Evolutionary conservation across 2,797 vertebrate species (phyloP), one percentile per base, ranked within the genome.

Genomic region (Selene dorsalis): DNA sequence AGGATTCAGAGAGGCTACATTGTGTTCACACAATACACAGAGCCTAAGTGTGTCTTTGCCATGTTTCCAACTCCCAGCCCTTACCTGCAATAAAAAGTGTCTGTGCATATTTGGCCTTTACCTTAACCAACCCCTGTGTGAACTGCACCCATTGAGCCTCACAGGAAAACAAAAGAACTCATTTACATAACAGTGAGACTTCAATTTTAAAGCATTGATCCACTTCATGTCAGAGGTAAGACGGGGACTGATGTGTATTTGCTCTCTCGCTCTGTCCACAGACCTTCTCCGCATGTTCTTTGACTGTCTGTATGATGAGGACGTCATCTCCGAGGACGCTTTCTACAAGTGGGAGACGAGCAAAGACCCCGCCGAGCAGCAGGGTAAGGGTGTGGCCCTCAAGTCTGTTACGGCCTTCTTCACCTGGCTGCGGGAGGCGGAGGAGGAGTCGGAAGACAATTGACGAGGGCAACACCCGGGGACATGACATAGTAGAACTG

Each of bases 381-480:
- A 90, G 2, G 98, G 98, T 56, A 99, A 99, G 77, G 97, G 96
- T 2, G 96, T 98, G 81, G 98, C 98, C 45, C 95, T 99, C 13
- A 98, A 98, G 75, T 99, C 98, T 0, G 98, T 99, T 85, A 98
- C 96, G 0, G 96, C 97, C 0, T 99, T 99, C 93, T 99, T 99
- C 93, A 99, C 97, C 0, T 99, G 98, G 98, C 95, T 99, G 80
- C 95, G 96, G 38, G 98, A 99, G 93, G 98, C 97, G 0, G 97
- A 99, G 90, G 98, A 99, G 92, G 98, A 99, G 92, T 99, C 98
- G 0, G 98, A 99, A 90, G 97, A 98, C 88, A 98, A 99, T 95
- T 99, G 95, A 97, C 94, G 92, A 95, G 94, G 75, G 94, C 91
- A 94, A 89, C 79, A 93, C 92, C 94, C 93, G 91, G 93, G 94